A percentile compares a stretch with the other conserved stretches of the same genome.
These are phyloP conservation scores for Phyllostomus hastatus DNA, from an alignment of 2,113 vertebrate genomes.

Conservation along the genomic window DNA sequence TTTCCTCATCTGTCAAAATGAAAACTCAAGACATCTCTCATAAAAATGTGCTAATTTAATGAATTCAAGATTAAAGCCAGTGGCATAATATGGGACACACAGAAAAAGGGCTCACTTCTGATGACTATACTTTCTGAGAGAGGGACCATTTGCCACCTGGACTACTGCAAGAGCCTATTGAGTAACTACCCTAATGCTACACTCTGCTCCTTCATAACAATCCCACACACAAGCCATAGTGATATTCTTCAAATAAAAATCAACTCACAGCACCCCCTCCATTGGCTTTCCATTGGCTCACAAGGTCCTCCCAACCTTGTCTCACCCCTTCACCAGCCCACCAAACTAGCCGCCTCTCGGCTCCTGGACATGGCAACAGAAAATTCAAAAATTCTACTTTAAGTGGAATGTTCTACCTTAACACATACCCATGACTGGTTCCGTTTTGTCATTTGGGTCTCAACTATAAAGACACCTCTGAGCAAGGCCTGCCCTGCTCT, in stretches of 20 bases:
- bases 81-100: neutral
- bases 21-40: neutral
- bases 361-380: neutral
- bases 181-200: neutral
- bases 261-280: neutral
- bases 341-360: neutral
- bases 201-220: too few relatives aligned
- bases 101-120: neutral
- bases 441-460: neutral
- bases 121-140: too few relatives aligned
- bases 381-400: neutral
- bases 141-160: neutral
- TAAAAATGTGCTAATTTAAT: neutral
- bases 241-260: neutral
- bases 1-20: neutral
- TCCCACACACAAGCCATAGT: neutral
- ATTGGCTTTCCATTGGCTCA: neutral
- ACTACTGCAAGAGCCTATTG: neutral
- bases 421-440: neutral
- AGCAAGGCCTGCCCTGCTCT: neutral
- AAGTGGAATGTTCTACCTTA: neutral
- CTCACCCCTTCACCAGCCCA: neutral
- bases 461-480: neutral
- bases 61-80: neutral
- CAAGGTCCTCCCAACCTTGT: accelerated